Percentiles rank a stretch among this genome's conserved stretches.
These are phyloP conservation scores for Drosophila crucigera DNA, from an alignment of 2,888 invertebrate genomes.

Conservation along the genomic window DNA sequence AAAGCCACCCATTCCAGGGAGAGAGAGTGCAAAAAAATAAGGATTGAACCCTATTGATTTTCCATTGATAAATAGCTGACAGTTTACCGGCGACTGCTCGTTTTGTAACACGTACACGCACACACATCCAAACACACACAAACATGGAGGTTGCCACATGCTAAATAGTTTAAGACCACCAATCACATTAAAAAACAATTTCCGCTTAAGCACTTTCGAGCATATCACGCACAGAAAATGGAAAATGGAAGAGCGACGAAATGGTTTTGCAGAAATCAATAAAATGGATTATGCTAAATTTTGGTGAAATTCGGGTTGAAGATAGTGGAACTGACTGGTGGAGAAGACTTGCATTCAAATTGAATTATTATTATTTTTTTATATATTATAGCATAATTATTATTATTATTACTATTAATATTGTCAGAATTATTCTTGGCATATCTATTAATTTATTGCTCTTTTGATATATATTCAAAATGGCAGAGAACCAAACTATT, in stretches of 20 bases:
- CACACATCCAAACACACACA: background rate
- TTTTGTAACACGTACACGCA: constrained; percentile 12
- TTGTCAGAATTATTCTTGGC: background rate
- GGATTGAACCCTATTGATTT: constrained; percentile 68
- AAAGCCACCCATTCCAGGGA: background rate
- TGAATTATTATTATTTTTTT: too few species aligned
- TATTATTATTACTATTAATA: background rate
- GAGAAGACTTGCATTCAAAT: too few species aligned
- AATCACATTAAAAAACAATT: constrained; percentile 76
- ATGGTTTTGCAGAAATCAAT: constrained; percentile 10
- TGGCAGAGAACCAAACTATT: background rate
- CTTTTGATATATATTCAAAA: background rate
- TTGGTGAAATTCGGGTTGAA: background rate
- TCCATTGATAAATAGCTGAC: constrained; percentile 75
- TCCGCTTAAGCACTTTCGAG: constrained; percentile 64
- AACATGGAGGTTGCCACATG: constrained; percentile 22
- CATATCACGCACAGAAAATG: constrained; percentile 31
- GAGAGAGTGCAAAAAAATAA: constrained; percentile 21
- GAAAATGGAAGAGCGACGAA: constrained; percentile 1
- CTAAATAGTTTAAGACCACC: constrained; percentile 74
- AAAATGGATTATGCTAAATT: constrained; percentile 10
- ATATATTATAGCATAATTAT: too few species aligned
- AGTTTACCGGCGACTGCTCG: constrained; percentile 37
- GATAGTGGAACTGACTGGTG: too few species aligned
- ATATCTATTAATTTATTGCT: background rate